Evolutionary conservation across 23 tunicate genomes (phyloP).

Genomic region (Phallusia fumigata): DNA sequence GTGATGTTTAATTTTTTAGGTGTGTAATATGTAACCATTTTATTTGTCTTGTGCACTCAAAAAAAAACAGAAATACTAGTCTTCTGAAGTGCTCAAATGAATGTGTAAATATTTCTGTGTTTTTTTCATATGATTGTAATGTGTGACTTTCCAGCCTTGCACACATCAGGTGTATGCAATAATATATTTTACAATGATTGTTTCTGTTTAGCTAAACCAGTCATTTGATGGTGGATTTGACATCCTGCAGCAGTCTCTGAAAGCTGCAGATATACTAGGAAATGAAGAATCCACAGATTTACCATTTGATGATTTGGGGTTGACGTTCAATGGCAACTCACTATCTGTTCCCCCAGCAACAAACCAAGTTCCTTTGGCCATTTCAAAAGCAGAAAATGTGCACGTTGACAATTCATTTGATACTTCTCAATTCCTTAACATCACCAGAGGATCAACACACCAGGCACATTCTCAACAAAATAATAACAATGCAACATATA

Average conservation of each 20-base stretch:
- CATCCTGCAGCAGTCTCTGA: slow-evolving; percentile 70
- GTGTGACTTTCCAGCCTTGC: too few species aligned
- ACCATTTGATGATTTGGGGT: slow-evolving; percentile 44
- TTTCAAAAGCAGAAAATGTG: background rate
- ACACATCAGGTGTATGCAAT: too few species aligned
- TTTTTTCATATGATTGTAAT: background rate
- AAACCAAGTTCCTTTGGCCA: background rate
- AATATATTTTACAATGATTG: too few species aligned
- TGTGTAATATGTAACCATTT: too few species aligned
- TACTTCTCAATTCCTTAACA: slow-evolving; percentile 50
- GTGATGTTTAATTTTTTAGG: too few species aligned
- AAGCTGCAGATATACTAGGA: slow-evolving; percentile 55
- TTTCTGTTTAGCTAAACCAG: background rate
- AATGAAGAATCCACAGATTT: slow-evolving; percentile 17
- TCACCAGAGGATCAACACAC: background rate
- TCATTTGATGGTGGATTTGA: slow-evolving; percentile 30
- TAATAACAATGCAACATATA: background rate
- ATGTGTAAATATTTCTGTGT: background rate
- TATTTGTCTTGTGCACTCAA: too few species aligned
- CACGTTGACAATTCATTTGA: slow-evolving; percentile 22
- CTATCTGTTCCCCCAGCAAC: background rate
- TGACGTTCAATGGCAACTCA: slow-evolving; percentile 22
- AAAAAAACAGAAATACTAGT: too few species aligned
- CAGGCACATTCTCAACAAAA: background rate
- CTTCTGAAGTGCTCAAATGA: too few species aligned